Evolutionary conservation across 2,113 vertebrate genomes (phyloP).

Genomic region (Vulpes lagopus): DNA sequence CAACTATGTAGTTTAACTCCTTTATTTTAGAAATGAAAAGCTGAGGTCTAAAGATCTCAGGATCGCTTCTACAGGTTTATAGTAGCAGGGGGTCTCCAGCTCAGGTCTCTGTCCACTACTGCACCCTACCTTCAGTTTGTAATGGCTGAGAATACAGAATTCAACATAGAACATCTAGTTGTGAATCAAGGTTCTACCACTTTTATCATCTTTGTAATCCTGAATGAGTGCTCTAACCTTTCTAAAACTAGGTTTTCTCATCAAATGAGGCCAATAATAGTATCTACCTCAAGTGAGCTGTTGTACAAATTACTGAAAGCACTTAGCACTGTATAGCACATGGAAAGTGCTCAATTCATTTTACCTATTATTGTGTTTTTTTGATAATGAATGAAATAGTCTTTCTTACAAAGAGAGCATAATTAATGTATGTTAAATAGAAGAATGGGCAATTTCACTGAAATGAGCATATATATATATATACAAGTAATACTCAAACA

Average conservation of each 20-base stretch:
- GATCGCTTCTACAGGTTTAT: not conserved
- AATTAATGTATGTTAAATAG: not conserved
- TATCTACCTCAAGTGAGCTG: not conserved
- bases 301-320: not conserved
- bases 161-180: not conserved
- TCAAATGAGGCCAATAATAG: not conserved
- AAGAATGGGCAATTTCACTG: not conserved
- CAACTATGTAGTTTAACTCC: not conserved
- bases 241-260: constrained; percentile 1
- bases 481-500: not conserved
- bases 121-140: not conserved
- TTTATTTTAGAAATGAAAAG: constrained; percentile 38
- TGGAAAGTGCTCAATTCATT: not conserved
- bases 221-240: not conserved
- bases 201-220: not conserved
- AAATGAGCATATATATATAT: not conserved
- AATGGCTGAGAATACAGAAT: not conserved
- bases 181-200: not conserved
- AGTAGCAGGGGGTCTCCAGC: not conserved
- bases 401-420: not conserved
- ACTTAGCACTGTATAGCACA: not conserved
- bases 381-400: not conserved
- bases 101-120: not conserved
- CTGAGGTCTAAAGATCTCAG: not conserved
- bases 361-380: not conserved